These are phyloP conservation scores for Peromyscus eremicus DNA, from an alignment of 2,797 vertebrate species.

Conservation along the genomic window DNA sequence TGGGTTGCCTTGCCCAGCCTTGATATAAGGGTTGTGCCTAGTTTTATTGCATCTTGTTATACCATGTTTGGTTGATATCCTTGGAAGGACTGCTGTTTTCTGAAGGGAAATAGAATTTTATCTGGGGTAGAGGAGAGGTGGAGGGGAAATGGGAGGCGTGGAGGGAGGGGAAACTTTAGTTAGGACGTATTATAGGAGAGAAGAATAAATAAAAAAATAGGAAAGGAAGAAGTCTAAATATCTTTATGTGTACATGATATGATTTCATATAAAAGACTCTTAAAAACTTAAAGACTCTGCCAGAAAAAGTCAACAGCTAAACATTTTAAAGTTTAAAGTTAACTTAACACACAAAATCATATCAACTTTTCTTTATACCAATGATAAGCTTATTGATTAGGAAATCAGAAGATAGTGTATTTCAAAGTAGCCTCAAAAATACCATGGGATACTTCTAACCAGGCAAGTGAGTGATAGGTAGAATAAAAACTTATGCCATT, in stretches of 20 bases:
- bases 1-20: no score
- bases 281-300: no score
- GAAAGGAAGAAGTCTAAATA: background rate
- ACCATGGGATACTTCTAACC: no score
- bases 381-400: no score
- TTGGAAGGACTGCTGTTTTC: background rate
- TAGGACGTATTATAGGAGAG: background rate
- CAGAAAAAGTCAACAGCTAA: no score
- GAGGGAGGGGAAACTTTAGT: background rate
- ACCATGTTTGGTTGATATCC: background rate
- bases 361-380: no score
- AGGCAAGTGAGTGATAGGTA: background rate
- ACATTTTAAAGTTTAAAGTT: no score
- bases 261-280: background rate
- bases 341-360: no score
- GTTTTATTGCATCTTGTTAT: background rate
- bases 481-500: background rate
- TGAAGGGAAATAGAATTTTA: background rate
- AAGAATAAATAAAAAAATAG: background rate
- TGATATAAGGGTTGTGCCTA: no score
- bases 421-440: no score
- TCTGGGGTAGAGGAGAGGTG: background rate
- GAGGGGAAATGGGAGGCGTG: background rate
- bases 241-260: background rate
- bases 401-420: no score